Evolutionary conservation across 2,113 vertebrate genomes (phyloP), one percentile per base, ranked within the genome.

Genomic region (Cnemophilus loriae): DNA sequence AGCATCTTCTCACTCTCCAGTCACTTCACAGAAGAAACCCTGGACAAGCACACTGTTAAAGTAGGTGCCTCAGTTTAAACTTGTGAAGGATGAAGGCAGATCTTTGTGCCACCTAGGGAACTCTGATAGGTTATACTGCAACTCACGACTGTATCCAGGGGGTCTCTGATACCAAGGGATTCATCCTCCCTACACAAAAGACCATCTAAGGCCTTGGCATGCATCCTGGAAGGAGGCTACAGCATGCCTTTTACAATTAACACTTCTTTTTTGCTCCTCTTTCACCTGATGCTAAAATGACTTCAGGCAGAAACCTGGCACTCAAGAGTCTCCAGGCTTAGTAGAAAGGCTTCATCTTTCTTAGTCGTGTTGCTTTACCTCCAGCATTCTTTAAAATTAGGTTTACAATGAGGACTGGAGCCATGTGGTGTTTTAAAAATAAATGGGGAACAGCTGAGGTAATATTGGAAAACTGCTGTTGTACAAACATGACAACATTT

Each of bases 391-490:
- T 96, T 84, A 93, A 94, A 95, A 96, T 96, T 76, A 90, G 61
- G 28, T 76, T 95, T 95, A 95, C 69, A 92, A 83, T 39, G 50
- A 94, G 30, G 47, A 94, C 42, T 84, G 57, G 82, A 95, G 53
- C 26, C 41, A 80, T 35, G 37, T n/a, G 60, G 59, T 70, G 90
- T 94, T 88, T 94, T 91, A 93, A 95, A 96, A 96, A 83, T 83
- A 93, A 84, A 63, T 37, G 57, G 65, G 91, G 95, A 97, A 96
- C 89, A 97, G 89, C 61, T 91, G 93, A 81, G 75, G 56, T 84
- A 89, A 83, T 93, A 95, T 33, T 67, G 57, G 87, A 93, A 94
- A 95, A 75, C 20, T 68, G 63, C 47, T 69, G 61, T 77, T 74
- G 64, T 32, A 61, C 70, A 96, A 89, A 89, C 55, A 84, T 18